Evolutionary conservation across 1,140 invertebrate species (phyloP), one percentile per base, ranked within the genome.

Genomic region (Bombus pascuorum): DNA sequence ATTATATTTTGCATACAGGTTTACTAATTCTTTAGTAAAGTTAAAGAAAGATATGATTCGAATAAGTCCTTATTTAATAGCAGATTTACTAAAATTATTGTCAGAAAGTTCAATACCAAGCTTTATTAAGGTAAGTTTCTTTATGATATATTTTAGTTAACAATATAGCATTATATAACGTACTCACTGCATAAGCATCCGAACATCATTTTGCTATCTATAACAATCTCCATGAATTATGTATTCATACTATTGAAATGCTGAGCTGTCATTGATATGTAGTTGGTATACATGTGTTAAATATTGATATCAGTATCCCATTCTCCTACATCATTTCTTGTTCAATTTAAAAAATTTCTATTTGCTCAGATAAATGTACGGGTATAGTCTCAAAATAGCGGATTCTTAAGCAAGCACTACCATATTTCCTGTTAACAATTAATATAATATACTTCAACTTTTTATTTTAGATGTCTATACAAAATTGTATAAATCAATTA

Each of bases 31-130:
- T 32, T 84, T 95, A 28, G 89, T 92, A 53, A 95, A 95, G 75
- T 87, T 91, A 6, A 94, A 94, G 72, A 94, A 93, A 85, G 93
- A 95, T 83, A 93, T 95, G 86, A 84, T 87, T 53, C 91, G 95
- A 82, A 73, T 94, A 28, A 91, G 93, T 72, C 90, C 95, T 18
- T 95, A 95, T 81, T 79, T 95, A 28, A 87, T 95, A 80, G 92
- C 95, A 13, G 94, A 95, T 90, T 76, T 96, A 25, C 91, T 96
- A 18, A 87, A 92, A 87, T 90, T 94, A 34, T 94, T 95, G 91
- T 93, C 94, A 39, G 92, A 92, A 87, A 91, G 87, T 44, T 93
- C 90, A 75, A 83, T 95, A 82, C 92, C 94, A 79, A 87, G 87
- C 68, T 91, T 89, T 81, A 86, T 96, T n/a, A 96, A 96, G 91